Base-by-base conservation (phyloP, 2,113 vertebrate genomes). In the Cyanistes caeruleus region DNA sequence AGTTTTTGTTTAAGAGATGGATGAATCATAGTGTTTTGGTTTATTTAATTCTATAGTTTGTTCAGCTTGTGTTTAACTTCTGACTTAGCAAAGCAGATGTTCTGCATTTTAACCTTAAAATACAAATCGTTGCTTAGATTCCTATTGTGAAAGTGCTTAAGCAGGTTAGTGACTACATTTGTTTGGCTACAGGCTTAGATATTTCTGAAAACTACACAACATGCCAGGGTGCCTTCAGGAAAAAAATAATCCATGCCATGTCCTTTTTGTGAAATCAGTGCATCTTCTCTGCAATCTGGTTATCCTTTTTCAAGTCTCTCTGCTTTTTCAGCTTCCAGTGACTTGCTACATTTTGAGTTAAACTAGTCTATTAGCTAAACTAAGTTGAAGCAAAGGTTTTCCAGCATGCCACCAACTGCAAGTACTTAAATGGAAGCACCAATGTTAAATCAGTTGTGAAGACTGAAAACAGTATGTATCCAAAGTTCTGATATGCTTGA, bases 111-210 rank as follows among this genome's bases (percentile, higher is more conserved):
- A 82, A 55, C 35, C 31, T 75, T 67, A 95, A 39, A 87, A 87
- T 93, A 58, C 21, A 85, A 49, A 68, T 84, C 44, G 65, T 60
- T 87, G 53, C 65, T 87, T 85, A 44, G 70, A 93, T 91, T 91
- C 70, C 44, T 90, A 20, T 7, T 84, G 59, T 0, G 0, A 75
- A 58, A 62, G 3, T 91, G 84, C 90, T 94, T 91, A 78, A 89
- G 87, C 87, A 91, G 78, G 78, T 93, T 94, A 44, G 27, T 91
- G 65, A 87, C 81, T 95, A 8, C 53, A 7, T 84, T 87, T 91
- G 30, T 91, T 91, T 87, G 70, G 62, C 69, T 90, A 64, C 65
- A 64, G 37, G 15, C 87, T 76, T 51, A 60, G 49, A 10, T 89
- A 28, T 79, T 82, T 93, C 49, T 82, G 78, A 79, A 91, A 84